phyloP scores from a whole-genome alignment of 2,113 vertebrate genomes.

The Romanogobio albipinnatus region DNA sequence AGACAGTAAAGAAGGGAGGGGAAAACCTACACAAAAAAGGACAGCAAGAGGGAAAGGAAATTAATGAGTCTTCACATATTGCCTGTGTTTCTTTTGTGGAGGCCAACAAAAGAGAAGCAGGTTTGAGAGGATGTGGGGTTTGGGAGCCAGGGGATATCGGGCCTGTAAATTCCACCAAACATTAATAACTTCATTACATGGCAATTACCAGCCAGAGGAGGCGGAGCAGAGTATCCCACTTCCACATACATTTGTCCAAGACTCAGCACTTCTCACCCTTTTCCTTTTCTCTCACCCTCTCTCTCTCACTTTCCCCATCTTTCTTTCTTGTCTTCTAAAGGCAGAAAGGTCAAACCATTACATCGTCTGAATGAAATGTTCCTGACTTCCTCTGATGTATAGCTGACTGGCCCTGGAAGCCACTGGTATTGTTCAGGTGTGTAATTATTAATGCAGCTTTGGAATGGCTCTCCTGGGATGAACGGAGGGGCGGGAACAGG shows the following conservation, averaged over 20 bases:
- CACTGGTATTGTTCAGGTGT: constrained; percentile 53
- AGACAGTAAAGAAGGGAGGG: constrained; percentile 34
- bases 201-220: constrained; percentile 77
- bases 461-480: constrained; percentile 25
- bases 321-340: constrained; percentile 43
- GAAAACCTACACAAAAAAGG: constrained; percentile 65
- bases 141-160: constrained; percentile 76
- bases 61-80: constrained; percentile 84
- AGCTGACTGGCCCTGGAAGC: constrained; percentile 50
- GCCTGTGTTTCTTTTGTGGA: constrained; percentile 81
- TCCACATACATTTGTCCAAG: constrained; percentile 64
- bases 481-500: background rate
- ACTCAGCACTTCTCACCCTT: constrained; percentile 73
- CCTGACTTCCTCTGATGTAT: constrained; percentile 61
- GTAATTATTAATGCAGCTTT: constrained; percentile 63
- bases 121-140: constrained; percentile 46
- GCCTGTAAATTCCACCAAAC: constrained; percentile 86
- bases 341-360: constrained; percentile 72
- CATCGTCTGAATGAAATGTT: constrained; percentile 58
- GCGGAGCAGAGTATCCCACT: constrained; percentile 74
- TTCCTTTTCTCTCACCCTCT: constrained; percentile 59
- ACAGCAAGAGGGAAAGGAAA: constrained; percentile 77
- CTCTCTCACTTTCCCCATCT: constrained; percentile 67
- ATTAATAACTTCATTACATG: constrained; percentile 84
- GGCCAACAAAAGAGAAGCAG: constrained; percentile 66